phyloP scores from a whole-genome alignment of 1,140 invertebrate genomes.

The Pogonomyrmex barbatus region DNA sequence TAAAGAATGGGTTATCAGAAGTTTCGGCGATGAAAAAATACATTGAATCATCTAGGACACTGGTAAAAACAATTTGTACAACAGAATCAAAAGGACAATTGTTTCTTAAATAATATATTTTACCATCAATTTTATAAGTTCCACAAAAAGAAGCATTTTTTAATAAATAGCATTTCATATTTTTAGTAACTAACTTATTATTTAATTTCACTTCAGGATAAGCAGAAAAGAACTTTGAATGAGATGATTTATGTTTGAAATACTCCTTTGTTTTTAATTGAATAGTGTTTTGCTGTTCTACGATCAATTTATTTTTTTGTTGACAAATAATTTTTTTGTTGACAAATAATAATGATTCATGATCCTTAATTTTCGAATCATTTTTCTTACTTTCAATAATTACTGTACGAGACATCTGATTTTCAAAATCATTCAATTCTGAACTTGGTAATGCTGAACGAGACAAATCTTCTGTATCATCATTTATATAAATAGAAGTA shows the following conservation, averaged over 20 bases:
- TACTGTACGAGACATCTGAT: background rate
- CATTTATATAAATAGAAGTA: background rate
- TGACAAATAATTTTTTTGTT: background rate
- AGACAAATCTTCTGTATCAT: background rate
- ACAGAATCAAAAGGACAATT: background rate
- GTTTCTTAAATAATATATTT: background rate
- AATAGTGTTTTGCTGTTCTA: background rate
- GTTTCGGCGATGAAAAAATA: background rate
- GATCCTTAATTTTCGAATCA: background rate
- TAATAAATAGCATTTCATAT: slow-evolving; percentile 12
- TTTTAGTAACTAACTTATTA: background rate
- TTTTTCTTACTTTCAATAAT: background rate
- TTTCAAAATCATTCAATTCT: background rate
- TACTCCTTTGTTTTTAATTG: background rate
- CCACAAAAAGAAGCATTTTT: slow-evolving; percentile 4
- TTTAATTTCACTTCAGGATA: background rate
- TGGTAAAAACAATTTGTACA: background rate
- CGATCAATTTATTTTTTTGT: background rate
- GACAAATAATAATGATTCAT: background rate
- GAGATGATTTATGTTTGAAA: slow-evolving; percentile 1
- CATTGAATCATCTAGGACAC: background rate
- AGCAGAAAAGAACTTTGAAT: background rate
- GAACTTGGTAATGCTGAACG: background rate
- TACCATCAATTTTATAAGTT: slow-evolving; percentile 24
- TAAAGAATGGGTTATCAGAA: background rate